Percentiles rank a stretch among this genome's conserved stretches.
phyloP scores from a whole-genome alignment of 2,113 vertebrate genomes.

The Hoplias malabaricus region DNA sequence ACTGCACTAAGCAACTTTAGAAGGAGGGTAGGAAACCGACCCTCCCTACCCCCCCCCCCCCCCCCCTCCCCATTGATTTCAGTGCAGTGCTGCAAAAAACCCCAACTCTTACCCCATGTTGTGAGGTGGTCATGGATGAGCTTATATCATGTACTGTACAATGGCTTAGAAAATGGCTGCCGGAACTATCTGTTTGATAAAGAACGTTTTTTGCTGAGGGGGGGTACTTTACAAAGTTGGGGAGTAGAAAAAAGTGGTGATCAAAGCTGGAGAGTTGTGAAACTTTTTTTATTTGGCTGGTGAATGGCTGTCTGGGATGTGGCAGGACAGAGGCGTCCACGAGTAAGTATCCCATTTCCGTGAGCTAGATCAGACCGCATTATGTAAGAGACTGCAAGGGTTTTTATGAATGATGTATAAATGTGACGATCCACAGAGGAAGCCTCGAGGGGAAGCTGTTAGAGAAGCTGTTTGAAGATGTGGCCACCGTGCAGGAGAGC shows the following conservation, averaged over 20 bases:
- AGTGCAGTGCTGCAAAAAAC: no score
- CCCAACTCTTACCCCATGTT: no score
- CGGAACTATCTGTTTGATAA: no score
- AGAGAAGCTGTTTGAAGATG: constrained; percentile 10
- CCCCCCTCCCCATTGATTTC: no score
- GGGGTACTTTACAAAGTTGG: background rate
- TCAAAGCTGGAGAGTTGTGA: background rate
- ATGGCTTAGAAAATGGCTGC: no score
- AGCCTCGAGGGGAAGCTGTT: constrained; percentile 1
- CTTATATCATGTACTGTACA: no score
- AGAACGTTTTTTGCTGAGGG: no score
- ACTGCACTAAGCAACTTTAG: no score
- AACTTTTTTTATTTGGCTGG: background rate
- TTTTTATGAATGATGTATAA: constrained; percentile 36
- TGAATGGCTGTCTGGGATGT: constrained; percentile 10
- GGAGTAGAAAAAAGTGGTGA: background rate
- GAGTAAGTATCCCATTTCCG: background rate
- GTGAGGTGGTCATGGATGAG: no score
- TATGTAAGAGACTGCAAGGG: constrained; percentile 9
- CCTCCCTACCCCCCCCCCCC: no score
- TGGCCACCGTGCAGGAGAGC: constrained; percentile 7
- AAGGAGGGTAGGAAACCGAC: no score
- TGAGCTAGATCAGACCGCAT: background rate
- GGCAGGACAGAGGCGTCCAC: background rate
- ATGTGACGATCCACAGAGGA: constrained; percentile 18